Conservation (phyloP, 2,888 invertebrate species). For the Pinctada fucata region DNA sequence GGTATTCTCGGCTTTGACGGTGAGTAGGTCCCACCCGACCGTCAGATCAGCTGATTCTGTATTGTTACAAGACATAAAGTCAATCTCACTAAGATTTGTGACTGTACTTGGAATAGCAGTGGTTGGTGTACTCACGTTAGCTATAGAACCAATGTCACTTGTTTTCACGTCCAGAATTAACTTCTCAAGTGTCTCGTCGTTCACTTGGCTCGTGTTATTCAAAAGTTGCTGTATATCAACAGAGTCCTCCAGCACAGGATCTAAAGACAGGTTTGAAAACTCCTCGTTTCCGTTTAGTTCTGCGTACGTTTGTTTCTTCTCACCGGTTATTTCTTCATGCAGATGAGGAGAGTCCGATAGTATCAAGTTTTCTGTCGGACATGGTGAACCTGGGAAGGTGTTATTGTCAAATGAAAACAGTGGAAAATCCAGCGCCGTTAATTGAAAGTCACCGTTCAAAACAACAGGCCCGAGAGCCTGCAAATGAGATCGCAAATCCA, state of each 20-base stretch:
- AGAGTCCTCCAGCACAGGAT: constrained; percentile 91
- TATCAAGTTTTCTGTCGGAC: constrained; percentile 51
- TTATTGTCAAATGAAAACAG: constrained; percentile 53
- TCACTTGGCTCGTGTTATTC: constrained; percentile 74
- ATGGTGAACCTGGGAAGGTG: constrained; percentile 57
- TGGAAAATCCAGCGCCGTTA: constrained; percentile 56
- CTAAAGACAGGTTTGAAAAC: constrained; percentile 84
- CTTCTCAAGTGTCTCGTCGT: constrained; percentile 40
- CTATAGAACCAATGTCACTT: constrained; percentile 46
- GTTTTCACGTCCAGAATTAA: constrained; percentile 43
- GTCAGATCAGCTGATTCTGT: constrained; percentile 21
- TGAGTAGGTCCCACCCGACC: constrained; percentile 43
- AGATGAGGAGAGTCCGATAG: constrained; percentile 51
- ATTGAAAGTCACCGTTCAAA: constrained; percentile 7
- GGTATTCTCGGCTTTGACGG: constrained; percentile 54
- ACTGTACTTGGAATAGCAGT: constrained; percentile 22
- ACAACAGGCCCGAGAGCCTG: constrained; percentile 32
- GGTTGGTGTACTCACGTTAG: constrained; percentile 45
- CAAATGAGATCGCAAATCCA: constrained; percentile 35
- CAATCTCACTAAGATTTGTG: constrained; percentile 40
- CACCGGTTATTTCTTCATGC: constrained; percentile 52
- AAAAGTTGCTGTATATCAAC: constrained; percentile 94
- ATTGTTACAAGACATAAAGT: constrained; percentile 53
- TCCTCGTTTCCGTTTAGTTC: constrained; percentile 25
- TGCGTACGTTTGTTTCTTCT: constrained; percentile 24